phyloP scores from a whole-genome alignment of 2,113 vertebrate species.

The Rhynchopsitta pachyrhyncha region DNA sequence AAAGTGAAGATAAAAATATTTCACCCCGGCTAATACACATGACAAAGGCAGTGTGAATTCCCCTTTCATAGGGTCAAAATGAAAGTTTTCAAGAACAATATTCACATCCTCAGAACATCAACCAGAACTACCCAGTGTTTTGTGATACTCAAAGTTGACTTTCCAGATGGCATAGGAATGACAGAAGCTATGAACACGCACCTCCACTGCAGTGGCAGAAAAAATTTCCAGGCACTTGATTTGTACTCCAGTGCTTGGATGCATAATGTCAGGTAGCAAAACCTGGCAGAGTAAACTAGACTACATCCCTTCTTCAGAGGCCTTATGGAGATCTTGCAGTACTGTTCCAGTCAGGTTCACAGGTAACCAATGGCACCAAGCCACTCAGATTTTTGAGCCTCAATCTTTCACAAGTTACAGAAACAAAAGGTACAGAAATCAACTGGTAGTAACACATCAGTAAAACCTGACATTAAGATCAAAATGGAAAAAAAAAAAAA shows the following conservation, averaged over 20 bases:
- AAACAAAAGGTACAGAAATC: not conserved
- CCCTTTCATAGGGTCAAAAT: not conserved
- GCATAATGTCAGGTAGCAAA: not conserved
- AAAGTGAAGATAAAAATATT: not conserved
- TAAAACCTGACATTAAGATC: not conserved
- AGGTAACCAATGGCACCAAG: not conserved
- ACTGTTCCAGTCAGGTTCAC: not conserved
- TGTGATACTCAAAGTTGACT: not conserved
- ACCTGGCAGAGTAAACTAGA: not conserved
- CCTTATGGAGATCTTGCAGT: not conserved
- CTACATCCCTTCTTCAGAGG: not conserved
- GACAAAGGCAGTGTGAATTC: not conserved
- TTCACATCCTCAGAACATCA: not conserved
- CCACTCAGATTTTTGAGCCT: not conserved
- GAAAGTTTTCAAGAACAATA: not conserved
- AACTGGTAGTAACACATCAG: not conserved
- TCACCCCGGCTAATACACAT: not conserved
- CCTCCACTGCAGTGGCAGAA: not conserved
- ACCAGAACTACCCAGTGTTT: not conserved
- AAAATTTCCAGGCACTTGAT: not conserved
- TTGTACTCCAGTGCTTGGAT: not conserved
- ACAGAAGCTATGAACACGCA: not conserved
- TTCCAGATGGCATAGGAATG: too few relatives aligned
- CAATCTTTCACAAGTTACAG: not conserved
- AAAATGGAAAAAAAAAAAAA: not conserved